A percentile compares a stretch with the other conserved stretches of the same genome.
Conservation (phyloP, 2,797 vertebrate genomes). For the Artibeus jamaicensis region DNA sequence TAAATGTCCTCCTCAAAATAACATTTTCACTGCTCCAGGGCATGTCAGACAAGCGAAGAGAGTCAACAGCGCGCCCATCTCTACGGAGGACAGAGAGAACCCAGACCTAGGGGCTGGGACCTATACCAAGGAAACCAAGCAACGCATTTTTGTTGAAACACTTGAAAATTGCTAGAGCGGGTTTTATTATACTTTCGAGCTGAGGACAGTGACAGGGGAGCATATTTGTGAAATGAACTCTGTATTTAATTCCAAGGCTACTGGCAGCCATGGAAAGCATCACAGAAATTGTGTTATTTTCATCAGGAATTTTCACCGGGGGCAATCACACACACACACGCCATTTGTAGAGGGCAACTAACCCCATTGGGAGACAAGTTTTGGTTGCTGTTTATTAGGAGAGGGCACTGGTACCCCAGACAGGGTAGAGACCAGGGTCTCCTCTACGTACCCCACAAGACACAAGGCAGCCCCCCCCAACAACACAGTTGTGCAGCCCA, state of each 20-base stretch:
- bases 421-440: fast-evolving
- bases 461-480: fast-evolving
- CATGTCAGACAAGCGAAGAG: fast-evolving
- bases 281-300: background rate
- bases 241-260: background rate
- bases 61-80: fast-evolving
- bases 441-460: fast-evolving
- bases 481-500: background rate
- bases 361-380: no score
- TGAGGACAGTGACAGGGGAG: no score
- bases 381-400: background rate
- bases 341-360: fast-evolving
- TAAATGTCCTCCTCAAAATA: background rate
- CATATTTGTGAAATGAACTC: background rate
- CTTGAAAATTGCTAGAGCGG: background rate
- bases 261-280: background rate
- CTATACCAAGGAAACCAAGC: background rate
- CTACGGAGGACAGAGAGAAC: background rate
- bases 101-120: background rate
- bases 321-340: fast-evolving
- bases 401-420: fast-evolving
- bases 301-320: background rate
- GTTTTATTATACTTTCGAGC: background rate
- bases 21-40: background rate
- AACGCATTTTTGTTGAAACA: background rate